These are phyloP conservation scores for Canis aureus DNA, from an alignment of 2,113 vertebrate species.

Conservation along the genomic window DNA sequence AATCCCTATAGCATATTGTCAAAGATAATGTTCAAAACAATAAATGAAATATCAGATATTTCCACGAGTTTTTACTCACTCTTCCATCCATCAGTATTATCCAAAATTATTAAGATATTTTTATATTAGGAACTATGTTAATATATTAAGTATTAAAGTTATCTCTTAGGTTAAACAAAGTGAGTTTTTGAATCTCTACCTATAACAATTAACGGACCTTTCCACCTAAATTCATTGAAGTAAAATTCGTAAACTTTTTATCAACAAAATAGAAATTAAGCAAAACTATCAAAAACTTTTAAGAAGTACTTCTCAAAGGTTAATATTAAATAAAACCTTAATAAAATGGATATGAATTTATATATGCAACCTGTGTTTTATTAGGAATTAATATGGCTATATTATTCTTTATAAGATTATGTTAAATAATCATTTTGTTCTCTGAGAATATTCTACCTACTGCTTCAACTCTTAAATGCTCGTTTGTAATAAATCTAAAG, in stretches of 20 bases:
- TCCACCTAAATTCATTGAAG: not conserved
- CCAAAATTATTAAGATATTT: slow-evolving; percentile 18
- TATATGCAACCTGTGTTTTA: slow-evolving; percentile 56
- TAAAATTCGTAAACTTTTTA: not conserved
- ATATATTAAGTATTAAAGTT: slow-evolving; percentile 42
- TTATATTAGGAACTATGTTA: not conserved
- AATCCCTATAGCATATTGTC: not conserved
- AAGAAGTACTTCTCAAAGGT: slow-evolving; percentile 1
- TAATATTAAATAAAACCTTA: slow-evolving; percentile 53
- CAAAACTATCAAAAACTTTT: slow-evolving; percentile 51
- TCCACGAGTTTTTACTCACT: slow-evolving; percentile 22
- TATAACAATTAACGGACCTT: not conserved
- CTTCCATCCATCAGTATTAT: not conserved
- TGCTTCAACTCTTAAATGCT: slow-evolving; percentile 69
- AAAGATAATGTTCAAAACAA: not conserved
- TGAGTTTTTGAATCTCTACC: not conserved
- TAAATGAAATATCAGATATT: slow-evolving; percentile 39
- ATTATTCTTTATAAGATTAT: slow-evolving; percentile 68
- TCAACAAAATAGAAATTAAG: slow-evolving; percentile 15
- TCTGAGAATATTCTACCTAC: slow-evolving; percentile 67
- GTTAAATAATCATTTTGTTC: slow-evolving; percentile 81
- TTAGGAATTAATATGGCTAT: slow-evolving; percentile 53
- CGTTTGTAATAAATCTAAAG: slow-evolving; percentile 75
- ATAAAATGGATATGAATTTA: slow-evolving; percentile 66
- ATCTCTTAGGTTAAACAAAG: slow-evolving; percentile 14